phyloP scores from a whole-genome alignment of 2,888 invertebrate genomes.

The Linnaemya vulpina region DNA sequence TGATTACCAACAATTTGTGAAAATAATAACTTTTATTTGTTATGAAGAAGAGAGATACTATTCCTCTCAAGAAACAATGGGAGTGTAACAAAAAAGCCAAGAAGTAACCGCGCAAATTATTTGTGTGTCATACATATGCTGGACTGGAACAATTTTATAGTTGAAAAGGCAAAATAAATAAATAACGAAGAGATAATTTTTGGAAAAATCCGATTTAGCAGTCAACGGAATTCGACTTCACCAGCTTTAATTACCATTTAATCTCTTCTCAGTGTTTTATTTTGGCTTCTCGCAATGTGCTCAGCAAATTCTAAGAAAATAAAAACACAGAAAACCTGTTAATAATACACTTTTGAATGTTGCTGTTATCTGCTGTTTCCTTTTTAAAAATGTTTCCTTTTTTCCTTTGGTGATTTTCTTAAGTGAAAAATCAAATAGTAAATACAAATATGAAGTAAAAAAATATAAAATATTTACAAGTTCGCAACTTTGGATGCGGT shows the following conservation, averaged over 20 bases:
- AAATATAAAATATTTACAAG: conserved; percentile 30
- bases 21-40: too few species aligned
- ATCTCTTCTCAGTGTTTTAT: not conserved
- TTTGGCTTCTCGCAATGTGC: not conserved
- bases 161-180: not conserved
- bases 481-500: not conserved
- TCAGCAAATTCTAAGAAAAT: not conserved
- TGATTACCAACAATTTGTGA: too few species aligned
- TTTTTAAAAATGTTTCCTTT: not conserved
- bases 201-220: not conserved
- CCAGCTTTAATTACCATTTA: conserved; percentile 3
- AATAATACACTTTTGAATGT: conserved; percentile 42
- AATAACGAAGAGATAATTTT: not conserved
- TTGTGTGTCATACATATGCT: too few species aligned
- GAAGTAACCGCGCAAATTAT: too few species aligned
- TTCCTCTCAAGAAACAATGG: too few species aligned
- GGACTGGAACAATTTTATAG: not conserved
- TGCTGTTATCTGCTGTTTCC: not conserved
- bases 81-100: too few species aligned
- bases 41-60: too few species aligned
- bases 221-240: not conserved
- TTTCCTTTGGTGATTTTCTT: conserved; percentile 5
- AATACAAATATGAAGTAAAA: not conserved
- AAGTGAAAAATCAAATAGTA: conserved; percentile 61
- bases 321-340: not conserved